These are phyloP conservation scores for Polydrusus cervinus DNA, from an alignment of 2,888 invertebrate species.

Conservation along the genomic window DNA sequence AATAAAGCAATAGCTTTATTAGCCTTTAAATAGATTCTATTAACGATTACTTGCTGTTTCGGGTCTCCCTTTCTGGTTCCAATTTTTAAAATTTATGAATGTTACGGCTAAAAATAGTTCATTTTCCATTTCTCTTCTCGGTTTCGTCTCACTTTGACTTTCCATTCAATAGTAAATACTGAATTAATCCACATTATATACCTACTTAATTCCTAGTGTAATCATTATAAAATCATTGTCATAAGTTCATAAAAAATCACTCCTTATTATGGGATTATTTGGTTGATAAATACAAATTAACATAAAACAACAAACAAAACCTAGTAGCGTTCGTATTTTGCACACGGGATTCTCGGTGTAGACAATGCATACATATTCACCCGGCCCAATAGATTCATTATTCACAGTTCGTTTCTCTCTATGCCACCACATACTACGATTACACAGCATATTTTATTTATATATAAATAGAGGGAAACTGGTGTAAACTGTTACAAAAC, in stretches of 20 bases:
- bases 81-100: too few species aligned
- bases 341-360: slow-evolving; percentile 33
- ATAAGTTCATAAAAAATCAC: not conserved
- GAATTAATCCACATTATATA: too few species aligned
- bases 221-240: too few species aligned
- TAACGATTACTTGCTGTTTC: too few species aligned
- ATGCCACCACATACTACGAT: slow-evolving; percentile 8
- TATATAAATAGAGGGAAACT: slow-evolving; percentile 10
- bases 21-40: too few species aligned
- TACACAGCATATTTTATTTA: not conserved
- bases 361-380: slow-evolving; percentile 8
- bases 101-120: too few species aligned
- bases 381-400: slow-evolving; percentile 6
- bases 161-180: too few species aligned
- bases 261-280: not conserved
- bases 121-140: too few species aligned
- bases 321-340: slow-evolving; percentile 40
- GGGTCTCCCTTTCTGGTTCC: too few species aligned
- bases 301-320: slow-evolving; percentile 41
- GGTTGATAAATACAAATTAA: slow-evolving; percentile 15
- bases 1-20: too few species aligned
- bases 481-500: slow-evolving; percentile 5
- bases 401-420: slow-evolving; percentile 24
- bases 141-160: too few species aligned
- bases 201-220: too few species aligned